Base-by-base conservation (phyloP, 2,797 vertebrate genomes). In the Clarias pachynema region DNA sequence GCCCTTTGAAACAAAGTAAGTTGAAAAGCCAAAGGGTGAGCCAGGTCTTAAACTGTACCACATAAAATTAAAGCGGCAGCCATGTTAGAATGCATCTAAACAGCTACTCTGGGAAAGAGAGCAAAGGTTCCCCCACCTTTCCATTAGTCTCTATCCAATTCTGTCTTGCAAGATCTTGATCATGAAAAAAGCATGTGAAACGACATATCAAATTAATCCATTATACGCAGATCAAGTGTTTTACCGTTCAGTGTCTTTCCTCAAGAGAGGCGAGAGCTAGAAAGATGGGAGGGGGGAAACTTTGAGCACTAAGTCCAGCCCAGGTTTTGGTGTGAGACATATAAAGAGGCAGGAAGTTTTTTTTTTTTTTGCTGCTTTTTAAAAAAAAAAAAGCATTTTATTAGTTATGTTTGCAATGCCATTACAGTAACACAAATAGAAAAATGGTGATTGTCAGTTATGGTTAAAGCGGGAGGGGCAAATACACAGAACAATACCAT, bases 381-480 rank as follows among this genome's bases (percentile, higher is more conserved):
- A 6, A 29, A 34, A 34, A 34, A 34, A 34, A 34, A 34, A 34
- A 34, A 3, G 59, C 59, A 26, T 49, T 57, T 79, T 37, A 74
- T 75, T 22, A 5, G 69, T 66, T 84, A 73, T 69, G 29, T 20
- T 90, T 93, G 96, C 95, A 96, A 95, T 95, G 94, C 95, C 91
- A 37, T 37, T 37, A 37, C n/a, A n/a, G 95, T 94, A 94, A 95
- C 95, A 92, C 93, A 91, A 95, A 94, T 91, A 2, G 93, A 93
- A 93, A 95, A 96, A 96, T 95, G 92, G 94, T 95, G 93, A 96
- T 95, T 89, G 93, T 93, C 93, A 93, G 93, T 94, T 91, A 26
- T 10, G 12, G 34, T 70, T 49, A 63, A 87, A 87, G 88, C 75
- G 89, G 89, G 89, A 89, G 90, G 91, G 91, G 84, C 87, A 88